Percentiles rank a stretch among this genome's conserved stretches.
phyloP scores from a whole-genome alignment of 2,888 invertebrate genomes.

The Amiota minor region DNA sequence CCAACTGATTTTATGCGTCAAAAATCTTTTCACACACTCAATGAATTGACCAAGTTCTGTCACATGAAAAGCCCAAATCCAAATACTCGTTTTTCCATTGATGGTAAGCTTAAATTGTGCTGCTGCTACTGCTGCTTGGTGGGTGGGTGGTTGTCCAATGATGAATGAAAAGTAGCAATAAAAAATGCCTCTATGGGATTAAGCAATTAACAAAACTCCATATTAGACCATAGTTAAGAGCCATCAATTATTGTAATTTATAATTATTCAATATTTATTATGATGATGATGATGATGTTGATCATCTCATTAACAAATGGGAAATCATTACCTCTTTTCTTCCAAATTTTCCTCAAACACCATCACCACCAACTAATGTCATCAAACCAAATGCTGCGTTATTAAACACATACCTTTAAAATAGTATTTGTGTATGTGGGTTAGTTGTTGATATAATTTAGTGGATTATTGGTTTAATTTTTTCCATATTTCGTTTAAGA shows the following conservation, averaged over 20 bases:
- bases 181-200: not conserved
- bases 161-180: not conserved
- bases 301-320: too few relatives aligned
- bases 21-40: slow-evolving; percentile 72
- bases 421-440: too few relatives aligned
- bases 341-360: too few relatives aligned
- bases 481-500: too few relatives aligned
- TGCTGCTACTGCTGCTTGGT: not conserved
- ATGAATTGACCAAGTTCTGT: slow-evolving; percentile 68
- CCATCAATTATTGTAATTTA: not conserved
- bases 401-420: too few relatives aligned
- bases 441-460: too few relatives aligned
- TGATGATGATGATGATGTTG: too few relatives aligned
- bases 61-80: slow-evolving; percentile 55
- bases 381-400: too few relatives aligned
- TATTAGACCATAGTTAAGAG: not conserved
- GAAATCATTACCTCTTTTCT: too few relatives aligned
- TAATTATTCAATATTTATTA: too few relatives aligned
- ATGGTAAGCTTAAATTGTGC: slow-evolving; percentile 59
- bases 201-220: not conserved
- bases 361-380: too few relatives aligned
- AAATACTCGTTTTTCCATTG: slow-evolving; percentile 50
- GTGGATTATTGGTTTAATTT: too few relatives aligned
- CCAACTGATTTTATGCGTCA: slow-evolving; percentile 71
- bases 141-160: not conserved